Base-by-base conservation (phyloP, 2,888 invertebrate genomes). In the Nemoura dubitans region DNA sequence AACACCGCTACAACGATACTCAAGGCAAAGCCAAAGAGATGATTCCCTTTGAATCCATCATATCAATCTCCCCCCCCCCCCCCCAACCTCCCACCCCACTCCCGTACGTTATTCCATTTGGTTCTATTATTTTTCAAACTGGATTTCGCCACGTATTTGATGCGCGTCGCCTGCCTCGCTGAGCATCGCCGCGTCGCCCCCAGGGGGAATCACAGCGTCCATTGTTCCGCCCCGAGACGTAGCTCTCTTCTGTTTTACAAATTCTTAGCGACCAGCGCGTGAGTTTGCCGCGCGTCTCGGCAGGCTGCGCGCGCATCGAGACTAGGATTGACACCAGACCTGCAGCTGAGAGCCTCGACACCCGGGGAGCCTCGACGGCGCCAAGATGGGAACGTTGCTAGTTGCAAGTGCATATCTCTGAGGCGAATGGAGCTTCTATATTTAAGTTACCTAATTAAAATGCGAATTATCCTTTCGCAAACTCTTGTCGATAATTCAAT, bases 111-210 rank as follows among this genome's bases (percentile, higher is more conserved):
- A 59, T 59, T 59, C 59, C 59, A 59, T 59, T 59, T 59, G 59
- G 59, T 59, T 59, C 59, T 59, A 59, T 59, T 59, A 59, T 59
- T 59, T 59, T 59, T 59, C 59, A 59, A 59, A 59, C 59, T 59
- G 59, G 59, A 59, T 59, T 59, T 59, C 59, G 59, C 59, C 59
- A 10, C 36, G 59, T 59, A 59, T 59, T 59, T 59, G 59, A 59
- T 59, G 59, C 14, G 59, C 3, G 14, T 59, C n/a, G n/a, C n/a
- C n/a, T n/a, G n/a, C 59, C 59, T 21, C 6, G 59, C 21, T 3
- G 59, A 3, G 21, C 16, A 21, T n/a, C n/a, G n/a, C n/a, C 6
- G 59, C 59, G 2, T 21, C 36, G 36, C 21, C 59, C 59, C 14
- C 59, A 1, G 2, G 59, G 59, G 59, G 59, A 59, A 59, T 59